Conservation (phyloP, 2,888 invertebrate genomes). For the Cerceris rybyensis region DNA sequence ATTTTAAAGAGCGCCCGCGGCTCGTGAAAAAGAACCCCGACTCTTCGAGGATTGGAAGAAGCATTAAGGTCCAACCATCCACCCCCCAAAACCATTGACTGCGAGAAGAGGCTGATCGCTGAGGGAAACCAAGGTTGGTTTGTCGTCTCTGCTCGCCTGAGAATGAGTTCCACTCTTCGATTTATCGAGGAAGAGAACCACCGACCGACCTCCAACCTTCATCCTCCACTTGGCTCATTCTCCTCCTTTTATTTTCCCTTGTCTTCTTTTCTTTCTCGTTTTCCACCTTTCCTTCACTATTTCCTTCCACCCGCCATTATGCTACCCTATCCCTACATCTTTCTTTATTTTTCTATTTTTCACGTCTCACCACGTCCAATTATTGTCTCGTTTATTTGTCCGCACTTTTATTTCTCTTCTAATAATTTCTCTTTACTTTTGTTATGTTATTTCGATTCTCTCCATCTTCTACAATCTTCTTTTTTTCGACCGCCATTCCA, state of each 20-base stretch:
- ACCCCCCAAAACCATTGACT: constrained; percentile 11
- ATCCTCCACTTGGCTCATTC: background rate
- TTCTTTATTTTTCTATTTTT: background rate
- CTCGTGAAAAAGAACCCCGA: constrained; percentile 14
- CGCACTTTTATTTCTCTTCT: too few relatives aligned
- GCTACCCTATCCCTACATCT: background rate
- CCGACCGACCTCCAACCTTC: constrained; percentile 10
- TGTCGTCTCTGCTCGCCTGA: constrained; percentile 24
- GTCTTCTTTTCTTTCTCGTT: background rate
- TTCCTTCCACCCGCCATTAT: background rate
- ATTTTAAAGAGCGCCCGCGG: constrained; percentile 15
- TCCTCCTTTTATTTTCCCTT: background rate
- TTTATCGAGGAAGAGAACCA: constrained; percentile 21
- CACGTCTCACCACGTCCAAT: background rate
- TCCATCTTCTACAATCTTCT: background rate
- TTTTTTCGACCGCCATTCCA: background rate
- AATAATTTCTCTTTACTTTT: too few relatives aligned
- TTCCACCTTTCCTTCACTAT: background rate
- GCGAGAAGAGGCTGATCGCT: constrained; percentile 17
- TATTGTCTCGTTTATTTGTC: too few relatives aligned
- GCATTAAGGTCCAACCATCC: constrained; percentile 14
- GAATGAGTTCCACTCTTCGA: constrained; percentile 31
- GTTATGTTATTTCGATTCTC: background rate
- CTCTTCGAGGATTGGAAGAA: constrained; percentile 4
- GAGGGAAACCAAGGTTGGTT: constrained; percentile 25